These are phyloP conservation scores for Mystacides longicornis DNA, from an alignment of 2,888 invertebrate species.

Conservation along the genomic window DNA sequence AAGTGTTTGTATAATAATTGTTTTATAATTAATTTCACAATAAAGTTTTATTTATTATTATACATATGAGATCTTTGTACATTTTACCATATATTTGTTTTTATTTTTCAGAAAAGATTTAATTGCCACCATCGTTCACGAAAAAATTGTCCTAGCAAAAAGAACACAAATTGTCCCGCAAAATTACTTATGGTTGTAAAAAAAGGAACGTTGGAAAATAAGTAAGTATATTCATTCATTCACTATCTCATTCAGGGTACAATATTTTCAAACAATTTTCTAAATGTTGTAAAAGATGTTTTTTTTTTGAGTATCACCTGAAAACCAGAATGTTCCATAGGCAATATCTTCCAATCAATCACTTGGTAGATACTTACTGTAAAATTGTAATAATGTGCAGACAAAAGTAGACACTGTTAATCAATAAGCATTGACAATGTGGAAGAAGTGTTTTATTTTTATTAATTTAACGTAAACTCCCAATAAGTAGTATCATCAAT, in stretches of 20 bases:
- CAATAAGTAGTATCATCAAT: too few relatives aligned
- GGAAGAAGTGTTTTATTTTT: background rate
- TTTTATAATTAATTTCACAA: too few relatives aligned
- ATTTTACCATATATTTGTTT: background rate
- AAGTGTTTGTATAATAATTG: too few relatives aligned
- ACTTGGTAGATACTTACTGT: background rate
- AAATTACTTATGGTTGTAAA: background rate
- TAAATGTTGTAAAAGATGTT: background rate
- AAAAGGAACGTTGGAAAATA: background rate
- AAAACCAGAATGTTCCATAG: background rate
- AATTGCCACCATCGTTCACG: background rate
- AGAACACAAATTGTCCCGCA: slow-evolving; percentile 1
- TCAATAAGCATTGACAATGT: background rate
- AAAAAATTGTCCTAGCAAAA: background rate
- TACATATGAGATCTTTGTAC: background rate
- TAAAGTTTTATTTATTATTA: too few relatives aligned
- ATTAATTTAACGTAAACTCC: too few relatives aligned
- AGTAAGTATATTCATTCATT: background rate
- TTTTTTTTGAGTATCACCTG: background rate
- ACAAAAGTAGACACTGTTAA: background rate
- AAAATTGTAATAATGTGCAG: background rate
- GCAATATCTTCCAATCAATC: background rate
- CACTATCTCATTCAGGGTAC: too few relatives aligned
- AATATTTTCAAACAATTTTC: background rate
- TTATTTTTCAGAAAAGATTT: slow-evolving; percentile 1